Conservation (phyloP, 2,797 vertebrate genomes). For the Phalloptychus januarius region DNA sequence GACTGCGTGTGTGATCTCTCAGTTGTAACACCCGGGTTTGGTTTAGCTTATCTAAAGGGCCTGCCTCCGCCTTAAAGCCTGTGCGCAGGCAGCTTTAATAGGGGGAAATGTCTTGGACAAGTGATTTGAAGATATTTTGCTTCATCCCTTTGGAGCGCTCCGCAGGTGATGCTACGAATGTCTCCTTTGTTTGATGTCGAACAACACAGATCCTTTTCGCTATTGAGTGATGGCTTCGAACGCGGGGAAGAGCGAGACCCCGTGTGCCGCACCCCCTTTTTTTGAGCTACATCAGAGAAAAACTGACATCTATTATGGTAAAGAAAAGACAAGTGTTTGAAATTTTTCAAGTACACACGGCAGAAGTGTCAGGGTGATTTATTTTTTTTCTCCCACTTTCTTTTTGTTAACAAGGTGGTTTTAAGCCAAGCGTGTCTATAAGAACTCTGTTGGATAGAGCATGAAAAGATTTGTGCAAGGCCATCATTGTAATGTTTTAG, state of each 20-base stretch:
- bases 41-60: conserved; percentile 82
- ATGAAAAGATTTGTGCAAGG: conserved; percentile 85
- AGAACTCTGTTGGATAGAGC: conserved; percentile 95
- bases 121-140: conserved; percentile 99
- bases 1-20: conserved; percentile 81
- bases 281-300: conserved; percentile 95
- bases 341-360: conserved; percentile 90
- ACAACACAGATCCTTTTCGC: conserved; percentile 89
- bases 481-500: conserved; percentile 92
- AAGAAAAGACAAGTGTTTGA: conserved; percentile 99
- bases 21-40: conserved; percentile 82
- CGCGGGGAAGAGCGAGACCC: conserved; percentile 90
- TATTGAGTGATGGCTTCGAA: conserved; percentile 96
- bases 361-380: conserved; percentile 96
- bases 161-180: conserved; percentile 95
- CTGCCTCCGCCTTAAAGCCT: conserved; percentile 89
- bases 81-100: conserved; percentile 91
- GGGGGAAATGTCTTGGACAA: conserved; percentile 98
- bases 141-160: conserved; percentile 92
- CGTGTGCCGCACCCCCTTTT: conserved; percentile 83
- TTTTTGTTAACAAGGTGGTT: conserved; percentile 98
- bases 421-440: conserved; percentile 95
- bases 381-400: conserved; percentile 84
- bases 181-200: conserved; percentile 90
- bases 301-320: conserved; percentile 99